A percentile compares a stretch with the other conserved stretches of the same genome.
Evolutionary conservation across 2,888 invertebrate species (phyloP).

Genomic region (Nemotelus pantherinus): DNA sequence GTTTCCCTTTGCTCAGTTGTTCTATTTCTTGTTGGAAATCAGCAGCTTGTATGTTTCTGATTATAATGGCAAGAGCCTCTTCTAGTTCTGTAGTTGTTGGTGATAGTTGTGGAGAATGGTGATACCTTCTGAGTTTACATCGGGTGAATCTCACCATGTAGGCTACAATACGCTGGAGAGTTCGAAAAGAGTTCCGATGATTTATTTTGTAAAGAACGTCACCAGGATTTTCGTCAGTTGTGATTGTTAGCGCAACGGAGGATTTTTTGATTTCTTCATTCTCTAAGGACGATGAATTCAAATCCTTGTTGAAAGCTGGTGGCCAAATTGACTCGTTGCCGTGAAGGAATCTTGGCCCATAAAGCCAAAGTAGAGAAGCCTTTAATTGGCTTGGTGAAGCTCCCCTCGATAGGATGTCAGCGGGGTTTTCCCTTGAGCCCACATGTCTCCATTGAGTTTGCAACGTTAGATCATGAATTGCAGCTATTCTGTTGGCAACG

Average conservation of each 20-base stretch:
- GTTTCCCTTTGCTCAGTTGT: not conserved
- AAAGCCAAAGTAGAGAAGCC: not conserved
- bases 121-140: too few relatives aligned
- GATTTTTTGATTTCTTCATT: not conserved
- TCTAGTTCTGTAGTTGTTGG: not conserved
- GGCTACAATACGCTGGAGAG: not conserved
- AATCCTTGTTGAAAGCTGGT: not conserved
- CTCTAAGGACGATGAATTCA: not conserved
- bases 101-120: too few relatives aligned
- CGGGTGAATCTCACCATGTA: not conserved
- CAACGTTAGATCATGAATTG: not conserved
- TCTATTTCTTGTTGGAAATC: not conserved
- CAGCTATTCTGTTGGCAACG: not conserved
- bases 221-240: not conserved
- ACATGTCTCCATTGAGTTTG: conserved; percentile 5
- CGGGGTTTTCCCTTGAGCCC: not conserved
- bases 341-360: conserved; percentile 9
- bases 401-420: conserved; percentile 13
- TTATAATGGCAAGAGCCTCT: not conserved
- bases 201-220: not conserved
- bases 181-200: not conserved
- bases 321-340: not conserved
- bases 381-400: too few relatives aligned
- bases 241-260: not conserved
- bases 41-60: not conserved